Percentiles rank a stretch among this genome's conserved stretches.
Conservation (phyloP, 2,113 vertebrate species). For the Brachypodius melanocephalos region DNA sequence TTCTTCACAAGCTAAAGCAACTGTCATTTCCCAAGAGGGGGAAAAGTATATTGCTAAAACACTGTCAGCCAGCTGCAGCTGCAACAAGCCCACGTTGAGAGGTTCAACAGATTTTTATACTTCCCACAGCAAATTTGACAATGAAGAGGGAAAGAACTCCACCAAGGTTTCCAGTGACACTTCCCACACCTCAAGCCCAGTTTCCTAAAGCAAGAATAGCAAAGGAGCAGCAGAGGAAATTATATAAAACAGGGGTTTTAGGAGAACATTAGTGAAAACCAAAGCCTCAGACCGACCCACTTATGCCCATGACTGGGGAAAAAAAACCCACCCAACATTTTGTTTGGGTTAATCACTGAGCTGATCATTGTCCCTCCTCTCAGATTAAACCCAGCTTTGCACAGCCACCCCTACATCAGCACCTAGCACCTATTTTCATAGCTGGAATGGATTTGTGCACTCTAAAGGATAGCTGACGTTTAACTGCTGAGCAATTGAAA, state of each 20-base stretch:
- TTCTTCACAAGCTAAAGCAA: neutral
- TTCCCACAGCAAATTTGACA: neutral
- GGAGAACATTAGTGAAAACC: neutral
- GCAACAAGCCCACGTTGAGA: rapidly evolving
- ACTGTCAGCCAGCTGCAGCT: neutral
- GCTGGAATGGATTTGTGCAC: neutral
- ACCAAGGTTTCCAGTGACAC: neutral
- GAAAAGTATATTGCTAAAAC: neutral
- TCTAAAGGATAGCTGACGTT: neutral
- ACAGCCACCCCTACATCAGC: neutral
- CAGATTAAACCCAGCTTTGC: neutral
- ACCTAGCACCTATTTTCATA: neutral
- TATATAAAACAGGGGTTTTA: neutral
- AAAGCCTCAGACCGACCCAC: neutral
- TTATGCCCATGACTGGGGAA: neutral
- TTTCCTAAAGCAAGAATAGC: neutral
- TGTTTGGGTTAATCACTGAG: neutral
- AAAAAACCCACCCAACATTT: neutral
- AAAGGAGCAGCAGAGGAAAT: neutral
- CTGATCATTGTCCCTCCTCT: neutral
- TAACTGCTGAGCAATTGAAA: neutral
- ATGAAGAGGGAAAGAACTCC: neutral
- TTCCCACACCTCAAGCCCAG: neutral
- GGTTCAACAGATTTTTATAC: neutral
- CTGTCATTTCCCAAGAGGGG: neutral